A percentile compares a stretch with the other conserved stretches of the same genome.
phyloP scores from a whole-genome alignment of 2,797 vertebrate genomes.

The Dendrocincla tyrannina region DNA sequence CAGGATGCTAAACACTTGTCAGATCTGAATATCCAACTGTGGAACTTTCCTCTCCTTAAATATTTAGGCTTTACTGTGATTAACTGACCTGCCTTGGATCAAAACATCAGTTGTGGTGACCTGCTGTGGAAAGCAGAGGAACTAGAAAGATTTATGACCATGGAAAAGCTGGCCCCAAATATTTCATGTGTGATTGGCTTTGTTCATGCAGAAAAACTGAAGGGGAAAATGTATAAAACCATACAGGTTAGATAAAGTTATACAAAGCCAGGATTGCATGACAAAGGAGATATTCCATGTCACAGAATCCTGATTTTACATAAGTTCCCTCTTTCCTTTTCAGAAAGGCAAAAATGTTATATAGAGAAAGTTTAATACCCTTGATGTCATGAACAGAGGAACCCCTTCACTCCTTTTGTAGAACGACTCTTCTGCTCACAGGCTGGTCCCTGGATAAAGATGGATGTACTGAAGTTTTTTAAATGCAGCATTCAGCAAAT shows the following conservation, averaged over 20 bases:
- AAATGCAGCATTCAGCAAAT: background rate
- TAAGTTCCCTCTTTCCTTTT: background rate
- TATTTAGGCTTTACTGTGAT: background rate
- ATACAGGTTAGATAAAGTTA: background rate
- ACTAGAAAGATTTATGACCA: background rate
- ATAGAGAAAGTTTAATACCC: background rate
- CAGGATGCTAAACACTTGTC: accelerated
- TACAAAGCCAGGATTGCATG: background rate
- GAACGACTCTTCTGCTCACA: background rate
- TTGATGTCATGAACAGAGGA: background rate
- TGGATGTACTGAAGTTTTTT: background rate
- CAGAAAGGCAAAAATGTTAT: background rate
- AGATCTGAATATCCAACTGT: background rate
- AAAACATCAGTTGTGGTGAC: background rate
- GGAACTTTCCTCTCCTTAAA: too few relatives aligned
- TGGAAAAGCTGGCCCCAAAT: background rate
- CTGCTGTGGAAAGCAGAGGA: background rate
- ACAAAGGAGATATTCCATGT: background rate
- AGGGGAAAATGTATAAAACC: background rate
- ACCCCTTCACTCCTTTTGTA: background rate
- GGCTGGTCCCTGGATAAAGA: background rate
- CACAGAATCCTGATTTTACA: background rate
- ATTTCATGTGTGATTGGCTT: background rate
- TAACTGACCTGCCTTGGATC: background rate
- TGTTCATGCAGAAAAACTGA: background rate